A percentile compares a stretch with the other conserved stretches of the same genome.
phyloP scores from a whole-genome alignment of 2,797 vertebrate species.

The Poecilia wingei region DNA sequence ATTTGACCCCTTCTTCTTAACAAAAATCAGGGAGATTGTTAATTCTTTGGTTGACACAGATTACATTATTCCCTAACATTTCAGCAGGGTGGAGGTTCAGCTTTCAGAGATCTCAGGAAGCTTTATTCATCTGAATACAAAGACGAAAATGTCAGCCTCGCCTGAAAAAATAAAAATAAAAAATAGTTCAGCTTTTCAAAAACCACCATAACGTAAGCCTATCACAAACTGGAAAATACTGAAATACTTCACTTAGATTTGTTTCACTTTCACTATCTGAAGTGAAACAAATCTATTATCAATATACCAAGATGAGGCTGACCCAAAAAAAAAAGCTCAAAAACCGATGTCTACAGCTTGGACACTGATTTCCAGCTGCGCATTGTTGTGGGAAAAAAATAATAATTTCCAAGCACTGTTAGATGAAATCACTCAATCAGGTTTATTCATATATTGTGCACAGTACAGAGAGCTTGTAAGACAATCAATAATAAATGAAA shows the following conservation, averaged over 20 bases:
- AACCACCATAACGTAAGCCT: not conserved
- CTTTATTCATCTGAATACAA: not conserved
- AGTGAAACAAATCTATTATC: not conserved
- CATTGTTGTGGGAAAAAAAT: not conserved
- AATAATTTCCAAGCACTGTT: too few relatives aligned
- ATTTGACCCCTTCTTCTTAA: not conserved
- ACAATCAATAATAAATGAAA: too few relatives aligned
- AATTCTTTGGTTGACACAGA: not conserved
- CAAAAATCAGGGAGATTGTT: not conserved
- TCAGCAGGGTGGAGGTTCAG: not conserved
- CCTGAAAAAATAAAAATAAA: not conserved
- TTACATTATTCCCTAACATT: not conserved
- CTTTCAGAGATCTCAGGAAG: not conserved
- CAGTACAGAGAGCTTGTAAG: too few relatives aligned
- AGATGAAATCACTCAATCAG: too few relatives aligned
- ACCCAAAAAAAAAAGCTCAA: not conserved
- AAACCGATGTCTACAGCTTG: not conserved
- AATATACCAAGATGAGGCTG: not conserved
- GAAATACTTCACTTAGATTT: not conserved
- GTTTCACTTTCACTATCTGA: not conserved
- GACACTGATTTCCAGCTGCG: not conserved
- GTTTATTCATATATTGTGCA: too few relatives aligned
- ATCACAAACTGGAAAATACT: not conserved
- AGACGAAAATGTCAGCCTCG: not conserved
- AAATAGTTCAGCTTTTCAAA: not conserved